A percentile compares a stretch with the other conserved stretches of the same genome.
These are phyloP conservation scores for Percopsis omiscomaycus DNA, from an alignment of 2,797 vertebrate species.

Conservation along the genomic window DNA sequence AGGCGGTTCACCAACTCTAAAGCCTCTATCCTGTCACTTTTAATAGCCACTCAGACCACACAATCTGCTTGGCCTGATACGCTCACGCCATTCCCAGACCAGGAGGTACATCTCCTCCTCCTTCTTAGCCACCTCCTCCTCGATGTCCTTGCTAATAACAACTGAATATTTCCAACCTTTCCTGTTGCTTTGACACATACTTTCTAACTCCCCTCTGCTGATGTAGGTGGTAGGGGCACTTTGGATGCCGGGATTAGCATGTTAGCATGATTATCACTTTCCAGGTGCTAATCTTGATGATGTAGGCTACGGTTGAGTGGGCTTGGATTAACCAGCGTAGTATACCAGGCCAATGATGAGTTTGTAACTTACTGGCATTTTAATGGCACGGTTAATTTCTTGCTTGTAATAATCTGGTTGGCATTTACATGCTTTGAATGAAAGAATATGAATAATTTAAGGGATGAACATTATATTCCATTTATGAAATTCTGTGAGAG, in stretches of 20 bases:
- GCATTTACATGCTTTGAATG: neutral
- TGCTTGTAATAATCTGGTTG: constrained; percentile 22
- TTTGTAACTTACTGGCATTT: constrained; percentile 33
- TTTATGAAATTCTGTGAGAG: neutral
- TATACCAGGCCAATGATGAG: constrained; percentile 16
- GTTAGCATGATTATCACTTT: constrained; percentile 47
- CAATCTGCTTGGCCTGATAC: constrained; percentile 86
- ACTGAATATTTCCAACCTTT: constrained; percentile 74
- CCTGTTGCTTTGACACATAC: constrained; percentile 45
- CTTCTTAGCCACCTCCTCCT: constrained; percentile 52
- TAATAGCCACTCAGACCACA: constrained; percentile 92
- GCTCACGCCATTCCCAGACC: constrained; percentile 82
- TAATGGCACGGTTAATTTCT: constrained; percentile 22
- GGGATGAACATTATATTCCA: neutral
- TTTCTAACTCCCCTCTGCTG: constrained; percentile 31
- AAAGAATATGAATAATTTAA: neutral
- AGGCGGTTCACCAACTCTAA: constrained; percentile 85
- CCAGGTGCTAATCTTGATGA: constrained; percentile 45
- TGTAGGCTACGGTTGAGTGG: constrained; percentile 45
- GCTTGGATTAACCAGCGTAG: constrained; percentile 51
- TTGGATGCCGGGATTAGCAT: constrained; percentile 50
- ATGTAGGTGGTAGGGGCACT: constrained; percentile 32
- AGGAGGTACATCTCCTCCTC: constrained; percentile 52
- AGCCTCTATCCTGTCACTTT: constrained; percentile 90
- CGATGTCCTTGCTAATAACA: constrained; percentile 85